Evolutionary conservation across 2,113 vertebrate genomes (phyloP), one percentile per base, ranked within the genome.

Genomic region (Chionis minor): DNA sequence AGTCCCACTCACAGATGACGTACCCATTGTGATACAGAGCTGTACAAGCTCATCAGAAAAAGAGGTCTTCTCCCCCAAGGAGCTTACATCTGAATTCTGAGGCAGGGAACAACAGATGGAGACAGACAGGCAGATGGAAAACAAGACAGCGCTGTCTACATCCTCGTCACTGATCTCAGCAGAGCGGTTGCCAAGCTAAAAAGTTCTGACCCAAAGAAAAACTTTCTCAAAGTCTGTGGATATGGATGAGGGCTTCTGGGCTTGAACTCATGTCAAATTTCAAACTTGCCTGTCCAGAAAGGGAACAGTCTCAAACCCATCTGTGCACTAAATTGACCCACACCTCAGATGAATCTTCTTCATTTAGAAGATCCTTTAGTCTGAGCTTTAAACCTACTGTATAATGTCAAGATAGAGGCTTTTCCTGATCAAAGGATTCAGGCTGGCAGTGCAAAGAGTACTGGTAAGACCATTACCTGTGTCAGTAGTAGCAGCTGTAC

Each of bases 51-150:
- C 56, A 30, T 81, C 54, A 86, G 73, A 70, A 89, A 91, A 94
- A 81, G 86, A 94, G 78, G 81, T 92, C 74, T 96, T 78, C 94
- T 91, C 86, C 81, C 58, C 86, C 81, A 82, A 91, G 81, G 38
- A 88, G 78, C 74, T 92, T 70, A 86, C 30, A 10, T 91, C 84
- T 96, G 91, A 95, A 80, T 87, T 70, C 47, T 44, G 66, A 88
- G 89, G 65, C 91, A 91, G 81, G 84, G 94, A 94, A 96, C 78
- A 97, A 95, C 94, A 96, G 92, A 97, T 96, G 96, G 94, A 97
- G 92, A 95, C 78, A 97, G 95, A 97, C 89, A 91, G 92, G 90
- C 96, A 95, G 95, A 94, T 93, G 95, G 96, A 94, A 96, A 93
- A 92, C 72, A 94, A 91, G 96, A 65, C 77, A 95, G 84, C 6